phyloP scores from a whole-genome alignment of 2,113 vertebrate genomes.

The Lophotis ruficrista region DNA sequence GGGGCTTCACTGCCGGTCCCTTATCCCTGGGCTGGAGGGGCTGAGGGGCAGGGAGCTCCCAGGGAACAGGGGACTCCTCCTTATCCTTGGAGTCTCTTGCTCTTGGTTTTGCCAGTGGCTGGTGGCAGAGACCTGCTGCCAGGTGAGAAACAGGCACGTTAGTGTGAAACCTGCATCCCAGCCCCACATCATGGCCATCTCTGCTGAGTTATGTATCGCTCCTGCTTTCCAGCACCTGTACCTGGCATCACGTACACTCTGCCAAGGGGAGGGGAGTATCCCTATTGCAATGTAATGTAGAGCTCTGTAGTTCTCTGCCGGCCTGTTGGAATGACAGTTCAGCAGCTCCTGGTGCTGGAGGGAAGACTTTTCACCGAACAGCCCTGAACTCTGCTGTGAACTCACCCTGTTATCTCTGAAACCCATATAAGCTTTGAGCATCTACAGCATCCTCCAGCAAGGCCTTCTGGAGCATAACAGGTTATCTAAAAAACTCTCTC shows the following conservation, averaged over 20 bases:
- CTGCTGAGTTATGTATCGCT: neutral
- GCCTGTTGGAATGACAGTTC: neutral
- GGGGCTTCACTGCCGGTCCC: neutral
- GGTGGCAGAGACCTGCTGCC: neutral
- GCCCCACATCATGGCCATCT: accelerated
- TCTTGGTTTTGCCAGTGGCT: neutral
- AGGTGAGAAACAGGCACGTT: neutral
- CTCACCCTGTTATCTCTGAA: neutral
- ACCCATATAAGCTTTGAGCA: neutral
- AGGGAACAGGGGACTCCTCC: too few species aligned
- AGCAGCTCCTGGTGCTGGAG: neutral
- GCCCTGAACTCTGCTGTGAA: neutral
- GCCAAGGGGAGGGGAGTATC: neutral
- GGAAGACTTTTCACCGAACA: neutral
- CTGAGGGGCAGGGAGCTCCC: neutral
- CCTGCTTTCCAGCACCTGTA: neutral
- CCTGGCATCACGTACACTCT: accelerated
- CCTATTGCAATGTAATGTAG: neutral
- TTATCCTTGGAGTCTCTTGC: neutral
- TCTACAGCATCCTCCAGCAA: neutral
- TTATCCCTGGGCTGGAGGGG: neutral
- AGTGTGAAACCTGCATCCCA: neutral
- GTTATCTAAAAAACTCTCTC: neutral
- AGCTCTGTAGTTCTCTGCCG: neutral
- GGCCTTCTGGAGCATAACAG: neutral